Evolutionary conservation across 2,888 invertebrate species (phyloP), one percentile per base, ranked within the genome.

Genomic region (Drosophila recens): DNA sequence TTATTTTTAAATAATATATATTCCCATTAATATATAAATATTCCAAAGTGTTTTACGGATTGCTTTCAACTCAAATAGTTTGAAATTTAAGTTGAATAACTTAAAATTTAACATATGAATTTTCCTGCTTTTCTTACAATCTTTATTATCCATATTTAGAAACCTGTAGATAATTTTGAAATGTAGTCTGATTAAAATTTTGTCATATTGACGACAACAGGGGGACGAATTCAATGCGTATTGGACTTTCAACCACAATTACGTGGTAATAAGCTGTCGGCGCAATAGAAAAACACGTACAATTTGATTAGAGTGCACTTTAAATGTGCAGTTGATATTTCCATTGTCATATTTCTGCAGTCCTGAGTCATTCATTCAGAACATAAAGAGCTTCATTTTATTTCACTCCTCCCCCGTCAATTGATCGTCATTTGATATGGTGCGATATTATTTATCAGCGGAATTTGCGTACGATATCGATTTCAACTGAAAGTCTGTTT

Each of bases 401-500:
- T 34, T 33, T n/a, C 34, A 27, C 6, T 9, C 13, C 48, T 15
- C 33, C 11, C 43, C 43, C 23, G 23, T 2, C 30, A 30, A n/a
- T 30, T 33, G 68, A 13, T 51, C 45, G 72, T 57, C 33, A 72
- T 61, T 46, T 27, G 33, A 72, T 71, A 71, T 68, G 34, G 15
- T 20, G 45, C 6, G 75, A 20, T 36, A 49, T 62, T 66, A 67
- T 61, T 67, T 27, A 66, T 27, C 63, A 36, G 38, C 15, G 75
- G 79, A 79, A 79, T 79, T 79, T 69, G 69, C 69, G 58, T 75
- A 69, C 64, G 69, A 63, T 75, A 80, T 80, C 53, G 75, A 64
- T 69, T 87, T 84, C 77, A 54, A 38, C 34, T 11, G 75, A 84
- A 87, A 61, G 58, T 81, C 81, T 80, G 79, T 78, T 84, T 83